These are phyloP conservation scores for Daptonema setosum DNA, from an alignment of 2,888 invertebrate genomes.

Conservation along the genomic window DNA sequence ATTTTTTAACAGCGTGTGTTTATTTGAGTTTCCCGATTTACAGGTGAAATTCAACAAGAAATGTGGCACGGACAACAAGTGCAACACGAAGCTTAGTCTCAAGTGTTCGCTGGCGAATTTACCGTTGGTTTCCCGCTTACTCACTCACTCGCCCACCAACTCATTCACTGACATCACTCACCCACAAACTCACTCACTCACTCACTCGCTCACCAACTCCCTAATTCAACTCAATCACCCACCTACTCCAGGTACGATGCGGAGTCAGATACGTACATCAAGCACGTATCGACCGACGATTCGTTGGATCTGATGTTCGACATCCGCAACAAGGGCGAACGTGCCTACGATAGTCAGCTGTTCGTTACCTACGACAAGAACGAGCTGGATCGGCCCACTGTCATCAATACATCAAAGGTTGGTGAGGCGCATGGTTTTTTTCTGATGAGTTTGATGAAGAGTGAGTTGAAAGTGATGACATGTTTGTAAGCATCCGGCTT, in stretches of 20 bases:
- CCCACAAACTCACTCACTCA: no score
- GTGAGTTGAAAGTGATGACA: no score
- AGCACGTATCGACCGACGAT: conserved; percentile 27
- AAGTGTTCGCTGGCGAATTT: conserved; percentile 3
- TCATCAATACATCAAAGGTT: conserved; percentile 5
- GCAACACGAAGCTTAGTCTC: conserved; percentile 28
- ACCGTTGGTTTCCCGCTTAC: background rate
- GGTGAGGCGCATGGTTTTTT: background rate
- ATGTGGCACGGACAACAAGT: conserved; percentile 31
- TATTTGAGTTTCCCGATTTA: background rate
- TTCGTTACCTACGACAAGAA: conserved; percentile 21
- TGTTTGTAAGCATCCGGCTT: no score
- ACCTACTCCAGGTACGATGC: background rate
- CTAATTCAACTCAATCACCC: no score
- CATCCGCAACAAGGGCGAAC: conserved; percentile 30
- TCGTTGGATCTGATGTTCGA: conserved; percentile 25
- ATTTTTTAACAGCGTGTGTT: no score
- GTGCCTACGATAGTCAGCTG: conserved; percentile 21
- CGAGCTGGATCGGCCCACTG: conserved; percentile 21
- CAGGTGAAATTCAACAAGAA: conserved; percentile 29
- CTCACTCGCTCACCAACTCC: no score
- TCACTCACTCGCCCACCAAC: no score
- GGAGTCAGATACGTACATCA: conserved; percentile 18
- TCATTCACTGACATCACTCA: no score
- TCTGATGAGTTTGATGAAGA: background rate